Conservation (phyloP, 1,140 invertebrate species). For the Eumeta japonica region DNA sequence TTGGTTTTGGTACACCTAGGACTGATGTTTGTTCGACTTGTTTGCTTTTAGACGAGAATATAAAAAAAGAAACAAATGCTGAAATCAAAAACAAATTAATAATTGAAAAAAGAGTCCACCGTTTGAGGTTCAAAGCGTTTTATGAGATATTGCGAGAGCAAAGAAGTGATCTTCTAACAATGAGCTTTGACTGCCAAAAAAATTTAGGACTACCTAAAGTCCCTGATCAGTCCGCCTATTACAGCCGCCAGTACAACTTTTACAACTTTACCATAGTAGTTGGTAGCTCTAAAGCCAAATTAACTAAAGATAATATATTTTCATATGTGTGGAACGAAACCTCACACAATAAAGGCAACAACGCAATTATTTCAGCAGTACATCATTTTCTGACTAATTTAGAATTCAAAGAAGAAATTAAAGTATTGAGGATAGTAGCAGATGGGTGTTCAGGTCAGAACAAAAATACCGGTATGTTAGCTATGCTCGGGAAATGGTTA, state of each 20-base stretch:
- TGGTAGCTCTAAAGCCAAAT: conserved; percentile 13
- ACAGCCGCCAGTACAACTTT: conserved; percentile 25
- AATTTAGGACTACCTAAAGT: conserved; percentile 26
- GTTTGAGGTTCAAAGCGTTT: conserved; percentile 11
- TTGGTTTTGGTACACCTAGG: conserved; percentile 2
- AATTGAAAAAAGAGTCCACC: conserved; percentile 3
- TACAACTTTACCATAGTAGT: conserved; percentile 29
- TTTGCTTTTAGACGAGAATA: neutral
- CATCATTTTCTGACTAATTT: conserved; percentile 10
- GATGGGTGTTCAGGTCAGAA: conserved; percentile 14
- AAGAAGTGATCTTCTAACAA: conserved; percentile 8
- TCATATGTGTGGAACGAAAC: conserved; percentile 28
- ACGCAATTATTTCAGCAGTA: conserved; percentile 24
- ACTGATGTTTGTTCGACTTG: conserved; percentile 4
- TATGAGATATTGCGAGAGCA: conserved; percentile 14
- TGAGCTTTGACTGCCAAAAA: conserved; percentile 29
- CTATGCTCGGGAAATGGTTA: conserved; percentile 19
- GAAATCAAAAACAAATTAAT: neutral
- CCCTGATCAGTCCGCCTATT: conserved; percentile 29
- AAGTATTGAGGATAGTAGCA: conserved; percentile 5
- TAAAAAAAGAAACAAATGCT: conserved; percentile 3
- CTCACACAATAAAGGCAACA: conserved; percentile 20
- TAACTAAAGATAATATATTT: conserved; percentile 15
- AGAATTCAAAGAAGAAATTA: too few species aligned
- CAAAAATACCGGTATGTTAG: conserved; percentile 10